These are phyloP conservation scores for Zelleria hepariella DNA, from an alignment of 2,888 invertebrate species.

Conservation along the genomic window DNA sequence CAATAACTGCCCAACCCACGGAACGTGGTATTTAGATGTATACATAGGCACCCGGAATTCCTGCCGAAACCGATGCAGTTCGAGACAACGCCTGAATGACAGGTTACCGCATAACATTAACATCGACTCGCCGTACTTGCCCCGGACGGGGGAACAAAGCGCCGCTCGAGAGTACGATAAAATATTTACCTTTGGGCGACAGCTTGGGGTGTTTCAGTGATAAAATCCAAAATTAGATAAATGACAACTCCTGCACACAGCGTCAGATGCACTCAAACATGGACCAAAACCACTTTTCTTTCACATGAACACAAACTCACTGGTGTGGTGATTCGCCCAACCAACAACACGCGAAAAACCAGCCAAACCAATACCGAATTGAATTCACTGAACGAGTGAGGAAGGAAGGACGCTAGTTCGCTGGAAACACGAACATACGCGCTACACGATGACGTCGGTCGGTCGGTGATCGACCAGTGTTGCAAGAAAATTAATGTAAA, in stretches of 20 bases:
- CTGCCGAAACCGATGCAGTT: slow-evolving; percentile 23
- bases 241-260: slow-evolving; percentile 51
- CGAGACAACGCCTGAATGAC: slow-evolving; percentile 61
- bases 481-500: too few relatives aligned
- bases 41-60: slow-evolving; percentile 9
- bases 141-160: slow-evolving; percentile 8
- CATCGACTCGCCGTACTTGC: slow-evolving; percentile 9
- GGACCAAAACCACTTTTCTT: slow-evolving; percentile 29
- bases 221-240: slow-evolving; percentile 62
- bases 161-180: slow-evolving; percentile 20
- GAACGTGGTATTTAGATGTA: slow-evolving; percentile 22
- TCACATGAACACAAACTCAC: not conserved
- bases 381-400: slow-evolving; percentile 27
- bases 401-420: slow-evolving; percentile 20
- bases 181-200: slow-evolving; percentile 58
- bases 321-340: slow-evolving; percentile 22
- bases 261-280: slow-evolving; percentile 67
- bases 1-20: slow-evolving; percentile 19
- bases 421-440: slow-evolving; percentile 3
- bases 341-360: slow-evolving; percentile 19
- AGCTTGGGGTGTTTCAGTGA: slow-evolving; percentile 65
- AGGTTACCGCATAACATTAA: slow-evolving; percentile 25
- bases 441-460: slow-evolving; percentile 2
- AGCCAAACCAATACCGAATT: not conserved
- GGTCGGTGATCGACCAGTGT: not conserved